These are phyloP conservation scores for Cosmopolites sordidus DNA, from an alignment of 2,888 invertebrate species.

Conservation along the genomic window DNA sequence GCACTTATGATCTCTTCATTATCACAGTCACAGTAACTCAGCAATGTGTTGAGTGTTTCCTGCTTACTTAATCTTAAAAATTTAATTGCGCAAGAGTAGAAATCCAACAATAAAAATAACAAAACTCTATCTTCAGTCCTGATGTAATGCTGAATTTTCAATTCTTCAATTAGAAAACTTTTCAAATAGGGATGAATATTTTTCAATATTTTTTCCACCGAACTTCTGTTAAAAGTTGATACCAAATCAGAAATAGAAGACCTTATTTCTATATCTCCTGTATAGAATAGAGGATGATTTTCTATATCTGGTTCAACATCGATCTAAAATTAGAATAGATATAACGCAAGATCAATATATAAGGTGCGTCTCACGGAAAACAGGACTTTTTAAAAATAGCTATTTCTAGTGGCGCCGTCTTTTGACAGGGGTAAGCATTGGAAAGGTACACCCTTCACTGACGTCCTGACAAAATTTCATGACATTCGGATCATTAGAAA, in stretches of 20 bases:
- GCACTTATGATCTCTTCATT: conserved; percentile 41
- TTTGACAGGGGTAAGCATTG: no score
- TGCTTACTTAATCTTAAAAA: conserved; percentile 35
- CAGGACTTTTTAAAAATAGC: no score
- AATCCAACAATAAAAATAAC: conserved; percentile 37
- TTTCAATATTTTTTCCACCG: conserved; percentile 32
- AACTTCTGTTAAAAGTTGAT: conserved; percentile 28
- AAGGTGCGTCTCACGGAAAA: no score
- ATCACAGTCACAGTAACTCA: conserved; percentile 34
- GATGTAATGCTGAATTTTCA: conserved; percentile 31
- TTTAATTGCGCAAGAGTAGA: conserved; percentile 40
- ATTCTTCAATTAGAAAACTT: conserved; percentile 32
- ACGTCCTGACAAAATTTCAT: no score
- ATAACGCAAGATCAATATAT: no score
- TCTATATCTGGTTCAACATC: conserved; percentile 15
- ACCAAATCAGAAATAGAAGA: conserved; percentile 29
- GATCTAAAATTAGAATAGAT: conserved; percentile 6
- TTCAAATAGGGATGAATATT: conserved; percentile 33
- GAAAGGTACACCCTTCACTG: no score
- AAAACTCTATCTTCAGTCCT: conserved; percentile 30
- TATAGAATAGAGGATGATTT: conserved; percentile 32
- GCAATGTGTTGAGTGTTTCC: conserved; percentile 38
- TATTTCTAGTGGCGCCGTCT: no score
- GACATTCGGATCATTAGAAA: no score
- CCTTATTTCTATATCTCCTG: conserved; percentile 34